Conservation (phyloP, 2,113 vertebrate species). For the Trachemys scripta region DNA sequence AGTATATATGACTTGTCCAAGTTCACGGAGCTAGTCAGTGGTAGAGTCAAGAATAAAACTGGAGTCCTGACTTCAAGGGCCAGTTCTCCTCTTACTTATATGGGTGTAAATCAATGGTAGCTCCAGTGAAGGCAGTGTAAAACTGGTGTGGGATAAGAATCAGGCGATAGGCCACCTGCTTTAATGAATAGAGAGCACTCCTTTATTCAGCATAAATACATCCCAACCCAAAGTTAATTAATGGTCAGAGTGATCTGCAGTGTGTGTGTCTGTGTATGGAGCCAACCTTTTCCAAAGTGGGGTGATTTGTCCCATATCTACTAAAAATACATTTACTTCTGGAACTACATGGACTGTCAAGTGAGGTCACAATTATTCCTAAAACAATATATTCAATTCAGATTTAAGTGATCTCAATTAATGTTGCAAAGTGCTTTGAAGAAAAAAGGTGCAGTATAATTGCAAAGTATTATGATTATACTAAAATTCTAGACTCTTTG, state of each 20-base stretch:
- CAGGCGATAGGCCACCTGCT: neutral
- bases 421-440: neutral
- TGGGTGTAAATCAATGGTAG: neutral
- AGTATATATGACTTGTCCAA: neutral
- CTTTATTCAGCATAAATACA: accelerated
- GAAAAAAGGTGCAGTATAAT: neutral
- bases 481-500: neutral
- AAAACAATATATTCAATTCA: neutral
- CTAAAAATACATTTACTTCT: neutral
- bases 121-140: neutral
- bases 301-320: neutral
- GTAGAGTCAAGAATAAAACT: neutral
- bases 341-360: neutral
- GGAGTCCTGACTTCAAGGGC: neutral
- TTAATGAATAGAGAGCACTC: neutral
- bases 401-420: neutral
- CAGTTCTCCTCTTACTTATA: neutral
- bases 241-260: neutral
- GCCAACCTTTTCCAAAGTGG: neutral
- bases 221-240: accelerated
- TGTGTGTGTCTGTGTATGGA: neutral
- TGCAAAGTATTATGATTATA: neutral
- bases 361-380: neutral
- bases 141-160: neutral
- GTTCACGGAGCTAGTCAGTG: neutral